phyloP scores from a whole-genome alignment of 1,140 invertebrate genomes.

The Pseudomyrmex pallidus region DNA sequence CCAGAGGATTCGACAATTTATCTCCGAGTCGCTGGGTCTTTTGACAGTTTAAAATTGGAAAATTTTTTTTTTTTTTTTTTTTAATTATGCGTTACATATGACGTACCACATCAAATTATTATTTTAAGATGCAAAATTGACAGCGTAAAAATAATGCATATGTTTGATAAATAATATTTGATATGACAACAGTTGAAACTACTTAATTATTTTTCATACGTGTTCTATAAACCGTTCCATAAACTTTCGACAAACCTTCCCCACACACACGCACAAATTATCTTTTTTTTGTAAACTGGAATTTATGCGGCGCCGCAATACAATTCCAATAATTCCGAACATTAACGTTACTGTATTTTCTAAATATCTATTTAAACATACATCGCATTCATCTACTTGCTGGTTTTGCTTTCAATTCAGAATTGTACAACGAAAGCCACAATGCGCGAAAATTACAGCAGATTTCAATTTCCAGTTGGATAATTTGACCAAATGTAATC shows the following conservation, averaged over 20 bases:
- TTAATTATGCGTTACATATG: neutral
- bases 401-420: neutral
- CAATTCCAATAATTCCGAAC: neutral
- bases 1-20: slow-evolving; percentile 9
- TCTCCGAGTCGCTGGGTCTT: neutral
- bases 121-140: neutral
- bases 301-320: too few relatives aligned
- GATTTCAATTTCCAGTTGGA: neutral
- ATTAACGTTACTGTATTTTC: neutral
- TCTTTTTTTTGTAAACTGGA: too few relatives aligned
- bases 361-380: too few relatives aligned
- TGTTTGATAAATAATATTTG: too few relatives aligned
- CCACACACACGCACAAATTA: too few relatives aligned
- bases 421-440: neutral
- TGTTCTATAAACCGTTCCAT: too few relatives aligned
- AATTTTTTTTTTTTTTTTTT: neutral
- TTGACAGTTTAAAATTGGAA: neutral
- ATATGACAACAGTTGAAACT: too few relatives aligned
- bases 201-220: too few relatives aligned
- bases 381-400: neutral
- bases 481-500: slow-evolving; percentile 28
- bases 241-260: too few relatives aligned
- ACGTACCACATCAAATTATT: neutral
- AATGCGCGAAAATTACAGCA: neutral
- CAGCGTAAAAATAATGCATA: neutral